These are phyloP conservation scores for Bombus terrestris DNA, from an alignment of 1,140 invertebrate genomes.

Conservation along the genomic window DNA sequence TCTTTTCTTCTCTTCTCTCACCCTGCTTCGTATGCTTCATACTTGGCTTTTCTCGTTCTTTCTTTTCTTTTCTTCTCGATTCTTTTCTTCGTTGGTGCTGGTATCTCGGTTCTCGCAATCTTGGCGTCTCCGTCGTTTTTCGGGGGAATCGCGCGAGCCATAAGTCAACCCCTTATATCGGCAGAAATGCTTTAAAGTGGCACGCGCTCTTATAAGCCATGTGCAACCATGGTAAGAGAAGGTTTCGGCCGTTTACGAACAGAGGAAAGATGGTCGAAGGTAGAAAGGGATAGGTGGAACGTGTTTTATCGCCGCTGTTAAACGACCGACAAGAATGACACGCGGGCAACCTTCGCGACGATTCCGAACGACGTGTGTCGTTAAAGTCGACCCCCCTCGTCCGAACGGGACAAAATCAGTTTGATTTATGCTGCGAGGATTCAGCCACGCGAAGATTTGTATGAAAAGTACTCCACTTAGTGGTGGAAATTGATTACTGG, in stretches of 20 bases:
- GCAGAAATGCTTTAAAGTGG: constrained; percentile 82
- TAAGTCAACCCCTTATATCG: constrained; percentile 81
- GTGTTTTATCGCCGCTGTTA: constrained; percentile 74
- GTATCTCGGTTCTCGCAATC: constrained; percentile 11
- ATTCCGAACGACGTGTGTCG: constrained; percentile 17
- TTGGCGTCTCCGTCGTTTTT: constrained; percentile 49
- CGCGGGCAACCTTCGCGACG: constrained; percentile 34
- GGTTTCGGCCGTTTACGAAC: constrained; percentile 22
- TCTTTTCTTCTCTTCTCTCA: neutral
- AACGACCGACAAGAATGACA: constrained; percentile 67
- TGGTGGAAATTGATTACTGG: too few species aligned
- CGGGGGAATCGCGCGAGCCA: constrained; percentile 75
- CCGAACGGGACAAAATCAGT: constrained; percentile 20
- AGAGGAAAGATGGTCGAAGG: neutral
- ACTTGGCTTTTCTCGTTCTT: neutral
- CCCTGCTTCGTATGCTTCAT: neutral
- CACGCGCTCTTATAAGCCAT: constrained; percentile 68
- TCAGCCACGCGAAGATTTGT: neutral
- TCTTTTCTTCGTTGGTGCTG: neutral
- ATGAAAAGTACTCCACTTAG: neutral
- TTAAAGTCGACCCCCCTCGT: constrained; percentile 61
- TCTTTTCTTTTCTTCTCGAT: neutral
- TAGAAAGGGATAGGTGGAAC: neutral
- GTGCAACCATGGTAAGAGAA: neutral
- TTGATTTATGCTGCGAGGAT: constrained; percentile 41